Evolutionary conservation across 2,113 vertebrate genomes (phyloP).

Genomic region (Macrotus californicus): DNA sequence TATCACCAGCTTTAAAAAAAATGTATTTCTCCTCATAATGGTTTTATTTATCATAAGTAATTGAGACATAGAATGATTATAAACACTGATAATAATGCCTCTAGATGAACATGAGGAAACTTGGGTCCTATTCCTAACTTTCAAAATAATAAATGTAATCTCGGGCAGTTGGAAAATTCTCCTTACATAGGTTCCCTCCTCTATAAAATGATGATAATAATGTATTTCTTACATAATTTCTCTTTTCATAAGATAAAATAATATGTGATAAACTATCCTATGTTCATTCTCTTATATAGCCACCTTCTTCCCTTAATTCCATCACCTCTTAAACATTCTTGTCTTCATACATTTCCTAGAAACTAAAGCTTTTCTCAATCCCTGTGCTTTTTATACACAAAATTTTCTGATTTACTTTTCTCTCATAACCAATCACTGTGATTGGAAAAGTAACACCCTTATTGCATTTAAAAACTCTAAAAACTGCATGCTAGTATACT

Average conservation of each 20-base stretch:
- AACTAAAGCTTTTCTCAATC: neutral
- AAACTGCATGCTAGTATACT: neutral
- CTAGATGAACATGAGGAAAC: neutral
- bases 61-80: neutral
- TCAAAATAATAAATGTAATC: neutral
- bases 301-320: neutral
- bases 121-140: neutral
- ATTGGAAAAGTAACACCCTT: neutral
- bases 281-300: neutral
- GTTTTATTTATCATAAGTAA: neutral
- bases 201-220: neutral
- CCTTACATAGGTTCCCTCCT: neutral
- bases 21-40: neutral
- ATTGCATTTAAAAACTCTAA: neutral
- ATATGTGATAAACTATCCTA: neutral
- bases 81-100: neutral
- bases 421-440: neutral
- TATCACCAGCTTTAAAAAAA: neutral
- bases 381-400: neutral
- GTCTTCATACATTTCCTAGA: neutral
- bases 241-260: constrained; percentile 21
- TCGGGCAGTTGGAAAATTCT: neutral
- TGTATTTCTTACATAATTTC: neutral
- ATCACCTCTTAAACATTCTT: neutral
- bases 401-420: neutral